phyloP scores from a whole-genome alignment of 2,113 vertebrate genomes.

The Oryzias woworae region DNA sequence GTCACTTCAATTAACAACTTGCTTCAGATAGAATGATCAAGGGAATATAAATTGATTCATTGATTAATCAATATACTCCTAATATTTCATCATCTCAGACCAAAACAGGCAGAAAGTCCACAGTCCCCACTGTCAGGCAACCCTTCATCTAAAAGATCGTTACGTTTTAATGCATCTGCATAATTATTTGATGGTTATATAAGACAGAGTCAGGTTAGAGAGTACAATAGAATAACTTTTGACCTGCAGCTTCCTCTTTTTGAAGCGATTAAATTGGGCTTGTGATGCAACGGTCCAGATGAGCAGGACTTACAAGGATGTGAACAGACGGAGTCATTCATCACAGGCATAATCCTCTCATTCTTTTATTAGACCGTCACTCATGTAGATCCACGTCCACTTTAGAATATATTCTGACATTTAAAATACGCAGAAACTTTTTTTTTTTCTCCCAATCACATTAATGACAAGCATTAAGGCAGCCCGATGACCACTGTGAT shows the following conservation, averaged over 20 bases:
- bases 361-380: slow-evolving; percentile 62
- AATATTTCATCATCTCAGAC: no score
- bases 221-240: slow-evolving; percentile 11
- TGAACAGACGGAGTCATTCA: slow-evolving; percentile 65
- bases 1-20: no score
- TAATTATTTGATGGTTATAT: slow-evolving; percentile 28
- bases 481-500: no score
- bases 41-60: no score
- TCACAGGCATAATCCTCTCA: slow-evolving; percentile 62
- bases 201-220: slow-evolving; percentile 22
- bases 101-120: no score
- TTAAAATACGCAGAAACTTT: no score
- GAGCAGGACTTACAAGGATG: slow-evolving; percentile 68
- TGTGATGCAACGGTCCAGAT: slow-evolving; percentile 71
- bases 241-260: slow-evolving; percentile 29
- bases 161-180: slow-evolving; percentile 19
- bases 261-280: slow-evolving; percentile 66
- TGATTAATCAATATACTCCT: no score
- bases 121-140: slow-evolving; percentile 5
- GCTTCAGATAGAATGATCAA: no score
- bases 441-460: no score
- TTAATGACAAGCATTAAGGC: no score
- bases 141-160: slow-evolving; percentile 16
- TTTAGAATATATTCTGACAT: neutral
- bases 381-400: slow-evolving; percentile 24